Percentiles rank a stretch among this genome's conserved stretches.
phyloP scores from a whole-genome alignment of 2,113 vertebrate genomes.

The Poeciliopsis prolifica region DNA sequence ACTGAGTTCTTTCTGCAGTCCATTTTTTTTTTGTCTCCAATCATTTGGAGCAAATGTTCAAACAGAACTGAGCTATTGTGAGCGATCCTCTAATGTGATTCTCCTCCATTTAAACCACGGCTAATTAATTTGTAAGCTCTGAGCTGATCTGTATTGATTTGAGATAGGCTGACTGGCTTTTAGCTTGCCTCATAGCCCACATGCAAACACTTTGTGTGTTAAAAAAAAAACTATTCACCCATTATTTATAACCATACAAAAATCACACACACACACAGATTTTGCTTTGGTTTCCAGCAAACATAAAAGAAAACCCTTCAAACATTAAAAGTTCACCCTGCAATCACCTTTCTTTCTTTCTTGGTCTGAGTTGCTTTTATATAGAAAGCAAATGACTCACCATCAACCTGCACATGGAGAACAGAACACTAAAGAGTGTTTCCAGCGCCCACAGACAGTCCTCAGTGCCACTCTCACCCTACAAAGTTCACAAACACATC shows the following conservation, averaged over 20 bases:
- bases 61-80: conserved; percentile 33
- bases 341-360: conserved; percentile 21
- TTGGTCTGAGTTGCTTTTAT: conserved; percentile 28
- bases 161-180: conserved; percentile 40
- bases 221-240: conserved; percentile 66
- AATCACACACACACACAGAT: conserved; percentile 9
- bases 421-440: conserved; percentile 94
- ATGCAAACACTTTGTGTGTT: conserved; percentile 63
- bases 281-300: conserved; percentile 34
- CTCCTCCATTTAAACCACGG: conserved; percentile 23
- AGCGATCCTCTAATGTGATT: conserved; percentile 36
- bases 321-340: conserved; percentile 27
- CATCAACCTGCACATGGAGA: conserved; percentile 97
- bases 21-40: background rate
- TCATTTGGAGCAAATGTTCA: conserved; percentile 41
- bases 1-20: background rate
- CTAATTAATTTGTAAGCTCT: conserved; percentile 54
- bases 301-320: conserved; percentile 43
- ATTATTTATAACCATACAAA: conserved; percentile 59
- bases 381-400: conserved; percentile 80
- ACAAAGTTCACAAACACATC: conserved; percentile 48
- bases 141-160: conserved; percentile 55
- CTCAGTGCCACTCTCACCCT: conserved; percentile 92
- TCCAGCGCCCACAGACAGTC: conserved; percentile 94
- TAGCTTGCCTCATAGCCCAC: conserved; percentile 39